phyloP scores from a whole-genome alignment of 1,140 invertebrate genomes.

The Arion vulgaris region DNA sequence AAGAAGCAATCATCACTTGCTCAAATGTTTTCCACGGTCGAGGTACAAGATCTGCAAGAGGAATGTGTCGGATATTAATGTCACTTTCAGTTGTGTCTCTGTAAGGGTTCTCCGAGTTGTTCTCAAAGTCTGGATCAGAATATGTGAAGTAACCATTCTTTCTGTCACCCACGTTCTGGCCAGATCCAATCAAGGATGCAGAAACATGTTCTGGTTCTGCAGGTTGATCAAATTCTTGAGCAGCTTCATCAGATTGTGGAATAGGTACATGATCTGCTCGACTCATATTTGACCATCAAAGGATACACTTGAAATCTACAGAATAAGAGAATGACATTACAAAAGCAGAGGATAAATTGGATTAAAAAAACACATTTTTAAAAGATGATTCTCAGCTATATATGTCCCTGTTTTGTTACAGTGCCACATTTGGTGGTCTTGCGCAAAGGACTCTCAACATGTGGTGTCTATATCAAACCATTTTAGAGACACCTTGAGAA shows the following conservation, averaged over 20 bases:
- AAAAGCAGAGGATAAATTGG: neutral
- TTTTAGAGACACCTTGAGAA: no score
- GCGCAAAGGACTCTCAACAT: no score
- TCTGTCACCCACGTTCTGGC: neutral
- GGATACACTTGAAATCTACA: neutral
- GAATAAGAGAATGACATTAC: neutral
- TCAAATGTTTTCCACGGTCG: slow-evolving; percentile 62
- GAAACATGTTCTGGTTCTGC: slow-evolving; percentile 25
- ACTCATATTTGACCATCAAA: slow-evolving; percentile 13
- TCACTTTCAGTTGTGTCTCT: slow-evolving; percentile 64
- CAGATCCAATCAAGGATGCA: slow-evolving; percentile 46
- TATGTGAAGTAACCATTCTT: slow-evolving; percentile 50
- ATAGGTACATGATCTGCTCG: slow-evolving; percentile 28
- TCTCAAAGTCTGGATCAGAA: slow-evolving; percentile 53
- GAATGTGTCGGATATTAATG: slow-evolving; percentile 57
- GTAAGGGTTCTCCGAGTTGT: slow-evolving; percentile 62
- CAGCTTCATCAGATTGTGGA: slow-evolving; percentile 31
- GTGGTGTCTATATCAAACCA: no score
- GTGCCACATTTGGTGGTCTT: no score
- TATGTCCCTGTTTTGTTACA: no score
- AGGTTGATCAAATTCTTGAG: slow-evolving; percentile 17
- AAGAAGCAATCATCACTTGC: slow-evolving; percentile 60
- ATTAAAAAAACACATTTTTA: slow-evolving; percentile 1
- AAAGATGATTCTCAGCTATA: no score
- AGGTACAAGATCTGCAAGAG: slow-evolving; percentile 60